Evolutionary conservation across 2,113 vertebrate species (phyloP).

Genomic region (Hippocampus mohnikei): DNA sequence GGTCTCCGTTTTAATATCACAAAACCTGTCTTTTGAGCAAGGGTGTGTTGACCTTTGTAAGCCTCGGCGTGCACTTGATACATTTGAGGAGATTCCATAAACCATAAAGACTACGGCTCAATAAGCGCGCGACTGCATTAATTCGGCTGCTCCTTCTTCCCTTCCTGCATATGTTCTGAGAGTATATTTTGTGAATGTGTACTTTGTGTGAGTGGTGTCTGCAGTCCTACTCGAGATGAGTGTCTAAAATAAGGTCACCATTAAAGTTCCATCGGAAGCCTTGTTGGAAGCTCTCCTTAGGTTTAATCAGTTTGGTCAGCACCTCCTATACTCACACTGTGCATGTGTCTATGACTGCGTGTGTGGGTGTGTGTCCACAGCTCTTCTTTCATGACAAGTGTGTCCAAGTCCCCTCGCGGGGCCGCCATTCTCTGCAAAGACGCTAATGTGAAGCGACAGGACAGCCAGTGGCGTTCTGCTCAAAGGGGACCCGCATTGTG

Average conservation of each 20-base stretch:
- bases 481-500: slow-evolving; percentile 61
- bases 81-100: background rate
- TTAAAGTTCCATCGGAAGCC: slow-evolving; percentile 39
- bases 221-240: background rate
- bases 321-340: slow-evolving; percentile 39
- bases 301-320: slow-evolving; percentile 44
- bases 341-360: background rate
- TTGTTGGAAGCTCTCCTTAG: slow-evolving; percentile 48
- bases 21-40: no score
- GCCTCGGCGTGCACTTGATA: background rate
- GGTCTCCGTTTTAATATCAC: no score
- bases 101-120: background rate
- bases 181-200: slow-evolving; percentile 39
- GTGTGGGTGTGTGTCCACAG: slow-evolving; percentile 28
- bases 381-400: slow-evolving; percentile 56
- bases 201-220: slow-evolving; percentile 13
- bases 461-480: slow-evolving; percentile 56
- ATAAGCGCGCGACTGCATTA: slow-evolving; percentile 6
- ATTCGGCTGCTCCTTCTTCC: slow-evolving; percentile 30
- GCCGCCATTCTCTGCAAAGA: slow-evolving; percentile 52
- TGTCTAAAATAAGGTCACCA: slow-evolving; percentile 57
- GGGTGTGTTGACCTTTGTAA: no score
- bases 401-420: slow-evolving; percentile 51
- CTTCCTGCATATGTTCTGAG: slow-evolving; percentile 46
- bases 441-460: slow-evolving; percentile 69